phyloP scores from a whole-genome alignment of 2,888 invertebrate genomes.

The Pyralis farinalis region DNA sequence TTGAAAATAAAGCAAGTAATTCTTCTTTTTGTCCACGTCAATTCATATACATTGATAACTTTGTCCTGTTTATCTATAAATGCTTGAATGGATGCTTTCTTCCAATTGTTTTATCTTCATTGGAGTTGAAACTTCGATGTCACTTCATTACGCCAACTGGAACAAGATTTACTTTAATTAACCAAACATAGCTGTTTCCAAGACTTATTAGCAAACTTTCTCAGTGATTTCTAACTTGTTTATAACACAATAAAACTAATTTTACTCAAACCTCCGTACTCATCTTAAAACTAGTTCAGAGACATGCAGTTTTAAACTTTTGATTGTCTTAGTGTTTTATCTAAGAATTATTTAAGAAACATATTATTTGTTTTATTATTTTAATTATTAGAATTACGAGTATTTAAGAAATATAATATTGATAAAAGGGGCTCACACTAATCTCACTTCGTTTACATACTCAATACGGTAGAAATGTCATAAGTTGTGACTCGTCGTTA shows the following conservation, averaged over 20 bases:
- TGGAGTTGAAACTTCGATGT: slow-evolving; percentile 31
- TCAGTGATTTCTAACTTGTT: slow-evolving; percentile 8
- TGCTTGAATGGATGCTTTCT: slow-evolving; percentile 21
- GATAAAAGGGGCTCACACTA: slow-evolving; percentile 10
- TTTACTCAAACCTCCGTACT: neutral
- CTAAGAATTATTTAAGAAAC: neutral
- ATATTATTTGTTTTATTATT: neutral
- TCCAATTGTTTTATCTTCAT: slow-evolving; percentile 34
- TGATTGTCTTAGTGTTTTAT: neutral
- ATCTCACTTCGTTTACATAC: slow-evolving; percentile 14
- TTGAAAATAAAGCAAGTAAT: too few relatives aligned
- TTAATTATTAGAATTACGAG: too few relatives aligned
- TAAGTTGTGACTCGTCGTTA: slow-evolving; percentile 44
- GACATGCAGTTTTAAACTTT: neutral
- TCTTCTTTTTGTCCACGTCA: too few relatives aligned
- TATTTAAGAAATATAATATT: neutral
- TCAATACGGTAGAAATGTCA: slow-evolving; percentile 45
- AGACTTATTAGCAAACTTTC: slow-evolving; percentile 26
- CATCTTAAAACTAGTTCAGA: neutral
- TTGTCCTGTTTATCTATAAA: neutral
- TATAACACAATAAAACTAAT: neutral
- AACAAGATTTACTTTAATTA: slow-evolving; percentile 33
- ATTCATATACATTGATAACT: too few relatives aligned
- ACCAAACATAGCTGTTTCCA: slow-evolving; percentile 21
- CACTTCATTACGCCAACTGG: slow-evolving; percentile 25